Evolutionary conservation across 2,113 vertebrate species (phyloP).

Genomic region (Amphilophus citrinellus): DNA sequence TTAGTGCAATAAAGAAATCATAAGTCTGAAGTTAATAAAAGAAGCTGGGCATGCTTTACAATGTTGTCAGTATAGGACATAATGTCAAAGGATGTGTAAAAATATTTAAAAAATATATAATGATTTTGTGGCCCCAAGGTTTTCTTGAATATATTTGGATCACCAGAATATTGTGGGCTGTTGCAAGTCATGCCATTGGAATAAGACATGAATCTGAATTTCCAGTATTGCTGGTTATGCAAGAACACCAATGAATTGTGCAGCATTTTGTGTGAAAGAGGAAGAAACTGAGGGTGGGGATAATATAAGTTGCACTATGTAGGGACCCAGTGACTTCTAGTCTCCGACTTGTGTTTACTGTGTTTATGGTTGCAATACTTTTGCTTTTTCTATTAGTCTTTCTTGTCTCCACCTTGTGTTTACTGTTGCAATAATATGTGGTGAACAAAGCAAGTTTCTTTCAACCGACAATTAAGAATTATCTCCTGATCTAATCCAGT

Average conservation of each 20-base stretch:
- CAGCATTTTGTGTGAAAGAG: constrained; percentile 8
- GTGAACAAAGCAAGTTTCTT: background rate
- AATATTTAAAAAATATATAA: no score
- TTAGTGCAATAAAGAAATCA: no score
- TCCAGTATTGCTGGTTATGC: background rate
- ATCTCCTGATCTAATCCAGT: constrained; percentile 18
- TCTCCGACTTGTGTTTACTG: background rate
- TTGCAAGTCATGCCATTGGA: background rate
- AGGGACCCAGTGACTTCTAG: background rate
- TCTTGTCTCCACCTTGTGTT: background rate
- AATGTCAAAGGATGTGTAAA: no score
- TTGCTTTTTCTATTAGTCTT: background rate
- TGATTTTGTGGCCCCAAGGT: no score
- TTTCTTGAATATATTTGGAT: background rate
- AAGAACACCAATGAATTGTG: background rate
- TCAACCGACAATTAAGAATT: background rate
- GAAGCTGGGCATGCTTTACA: no score
- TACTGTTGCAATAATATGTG: background rate
- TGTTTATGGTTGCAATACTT: no score
- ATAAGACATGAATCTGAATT: background rate
- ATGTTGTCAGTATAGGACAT: no score
- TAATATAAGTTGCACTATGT: background rate
- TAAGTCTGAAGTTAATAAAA: no score
- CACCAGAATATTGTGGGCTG: background rate
- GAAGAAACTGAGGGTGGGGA: constrained; percentile 27